Percentiles rank a stretch among this genome's conserved stretches.
Evolutionary conservation across 2,888 invertebrate species (phyloP).

Genomic region (Chouioia cunea): DNA sequence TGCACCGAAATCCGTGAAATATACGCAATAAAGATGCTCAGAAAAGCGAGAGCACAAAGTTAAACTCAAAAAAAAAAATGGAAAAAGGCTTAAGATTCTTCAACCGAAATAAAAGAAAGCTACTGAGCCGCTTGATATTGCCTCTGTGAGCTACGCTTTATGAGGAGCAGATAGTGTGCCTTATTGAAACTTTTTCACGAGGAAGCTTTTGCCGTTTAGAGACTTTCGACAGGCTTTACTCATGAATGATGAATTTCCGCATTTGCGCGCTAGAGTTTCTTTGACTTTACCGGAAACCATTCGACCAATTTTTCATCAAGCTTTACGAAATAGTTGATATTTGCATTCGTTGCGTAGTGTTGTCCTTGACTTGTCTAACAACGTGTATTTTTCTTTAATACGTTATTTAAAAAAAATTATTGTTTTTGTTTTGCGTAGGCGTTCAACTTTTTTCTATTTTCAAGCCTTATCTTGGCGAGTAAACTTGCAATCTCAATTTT

Average conservation of each 20-base stretch:
- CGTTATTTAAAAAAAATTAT: background rate
- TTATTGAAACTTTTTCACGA: conserved; percentile 39
- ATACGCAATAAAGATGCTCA: conserved; percentile 20
- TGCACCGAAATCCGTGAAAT: conserved; percentile 3
- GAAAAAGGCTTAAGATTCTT: background rate
- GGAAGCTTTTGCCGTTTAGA: conserved; percentile 2
- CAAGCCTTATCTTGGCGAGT: background rate
- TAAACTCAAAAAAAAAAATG: background rate
- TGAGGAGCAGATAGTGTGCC: conserved; percentile 35
- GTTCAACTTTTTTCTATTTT: background rate
- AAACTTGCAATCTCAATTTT: background rate
- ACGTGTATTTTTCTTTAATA: no score
- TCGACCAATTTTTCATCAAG: no score
- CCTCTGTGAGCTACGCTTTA: conserved; percentile 23
- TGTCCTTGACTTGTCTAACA: no score
- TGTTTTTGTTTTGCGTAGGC: conserved; percentile 16
- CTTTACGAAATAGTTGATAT: no score
- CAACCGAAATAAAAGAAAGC: background rate
- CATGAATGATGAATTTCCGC: background rate
- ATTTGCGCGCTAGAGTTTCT: background rate
- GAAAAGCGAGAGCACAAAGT: background rate
- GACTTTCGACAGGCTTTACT: background rate
- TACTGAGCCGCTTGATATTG: conserved; percentile 38
- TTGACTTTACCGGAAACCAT: no score
- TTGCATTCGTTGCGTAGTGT: no score